A percentile compares a stretch with the other conserved stretches of the same genome.
These are phyloP conservation scores for Glossophaga mutica DNA, from an alignment of 2,797 vertebrate genomes.

Conservation along the genomic window DNA sequence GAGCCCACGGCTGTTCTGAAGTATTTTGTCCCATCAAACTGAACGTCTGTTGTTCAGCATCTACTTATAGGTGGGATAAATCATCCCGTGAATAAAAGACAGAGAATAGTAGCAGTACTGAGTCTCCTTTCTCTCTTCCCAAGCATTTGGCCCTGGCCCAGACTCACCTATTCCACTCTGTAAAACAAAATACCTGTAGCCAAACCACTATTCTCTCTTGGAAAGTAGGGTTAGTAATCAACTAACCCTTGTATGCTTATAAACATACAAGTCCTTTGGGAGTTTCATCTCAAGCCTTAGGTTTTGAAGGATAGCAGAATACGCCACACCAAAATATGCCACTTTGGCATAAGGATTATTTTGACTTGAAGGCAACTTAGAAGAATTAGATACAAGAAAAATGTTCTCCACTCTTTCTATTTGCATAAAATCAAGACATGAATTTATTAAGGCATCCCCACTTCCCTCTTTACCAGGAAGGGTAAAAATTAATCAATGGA, in stretches of 20 bases:
- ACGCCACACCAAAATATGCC: background rate
- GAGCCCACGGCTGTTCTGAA: background rate
- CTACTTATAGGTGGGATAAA: background rate
- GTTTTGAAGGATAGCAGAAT: background rate
- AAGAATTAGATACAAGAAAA: background rate
- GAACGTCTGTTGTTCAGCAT: background rate
- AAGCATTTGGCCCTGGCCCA: background rate
- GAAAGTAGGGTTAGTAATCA: background rate
- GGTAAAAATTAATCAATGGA: background rate
- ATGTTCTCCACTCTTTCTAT: background rate
- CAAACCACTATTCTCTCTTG: background rate
- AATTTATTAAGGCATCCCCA: background rate
- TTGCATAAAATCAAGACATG: background rate
- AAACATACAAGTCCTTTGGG: background rate
- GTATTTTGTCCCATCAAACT: background rate
- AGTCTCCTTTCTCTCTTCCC: background rate
- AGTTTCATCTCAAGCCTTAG: background rate
- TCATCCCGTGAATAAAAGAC: background rate
- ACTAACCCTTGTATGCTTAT: background rate
- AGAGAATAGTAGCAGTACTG: background rate
- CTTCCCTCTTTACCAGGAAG: background rate
- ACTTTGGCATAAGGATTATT: background rate
- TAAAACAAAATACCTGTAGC: background rate
- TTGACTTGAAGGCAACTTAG: background rate
- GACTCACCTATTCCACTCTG: background rate